phyloP scores from a whole-genome alignment of 2,888 invertebrate genomes.

The Heteromyza rotundicornis region DNA sequence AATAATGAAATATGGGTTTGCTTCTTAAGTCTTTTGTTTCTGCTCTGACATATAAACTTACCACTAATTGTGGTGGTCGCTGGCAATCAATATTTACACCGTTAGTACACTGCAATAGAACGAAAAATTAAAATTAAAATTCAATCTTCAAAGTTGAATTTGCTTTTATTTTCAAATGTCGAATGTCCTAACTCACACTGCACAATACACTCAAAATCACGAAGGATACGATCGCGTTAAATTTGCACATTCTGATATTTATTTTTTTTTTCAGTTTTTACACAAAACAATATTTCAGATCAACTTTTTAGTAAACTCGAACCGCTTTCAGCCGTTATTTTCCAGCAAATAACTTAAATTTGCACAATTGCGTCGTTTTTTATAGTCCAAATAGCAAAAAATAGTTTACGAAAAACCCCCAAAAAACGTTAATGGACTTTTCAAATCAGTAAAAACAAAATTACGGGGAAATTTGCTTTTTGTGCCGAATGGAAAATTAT shows the following conservation, averaged over 20 bases:
- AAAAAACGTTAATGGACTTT: no score
- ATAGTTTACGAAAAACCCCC: not conserved
- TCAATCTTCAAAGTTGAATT: conserved; percentile 22
- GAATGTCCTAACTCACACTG: conserved; percentile 27
- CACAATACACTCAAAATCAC: conserved; percentile 16
- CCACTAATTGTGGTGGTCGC: conserved; percentile 56
- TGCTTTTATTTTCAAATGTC: conserved; percentile 3
- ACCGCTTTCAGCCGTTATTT: not conserved
- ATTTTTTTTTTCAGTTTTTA: no score
- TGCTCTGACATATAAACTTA: conserved; percentile 35
- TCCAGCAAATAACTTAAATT: not conserved
- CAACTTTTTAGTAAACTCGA: not conserved
- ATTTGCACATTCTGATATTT: conserved; percentile 24
- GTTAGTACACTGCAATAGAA: conserved; percentile 17
- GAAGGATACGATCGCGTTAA: conserved; percentile 16
- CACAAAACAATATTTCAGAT: conserved; percentile 19
- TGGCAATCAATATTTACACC: conserved; percentile 49
- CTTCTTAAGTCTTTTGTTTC: conserved; percentile 24
- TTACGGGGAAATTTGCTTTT: no score
- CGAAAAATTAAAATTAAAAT: conserved; percentile 25
- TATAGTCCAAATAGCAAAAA: not conserved
- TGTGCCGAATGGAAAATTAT: no score
- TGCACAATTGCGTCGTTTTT: not conserved
- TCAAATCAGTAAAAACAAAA: no score
- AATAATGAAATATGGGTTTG: no score